A percentile compares a stretch with the other conserved stretches of the same genome.
phyloP scores from a whole-genome alignment of 2,888 invertebrate genomes.

The Apamea sordens region DNA sequence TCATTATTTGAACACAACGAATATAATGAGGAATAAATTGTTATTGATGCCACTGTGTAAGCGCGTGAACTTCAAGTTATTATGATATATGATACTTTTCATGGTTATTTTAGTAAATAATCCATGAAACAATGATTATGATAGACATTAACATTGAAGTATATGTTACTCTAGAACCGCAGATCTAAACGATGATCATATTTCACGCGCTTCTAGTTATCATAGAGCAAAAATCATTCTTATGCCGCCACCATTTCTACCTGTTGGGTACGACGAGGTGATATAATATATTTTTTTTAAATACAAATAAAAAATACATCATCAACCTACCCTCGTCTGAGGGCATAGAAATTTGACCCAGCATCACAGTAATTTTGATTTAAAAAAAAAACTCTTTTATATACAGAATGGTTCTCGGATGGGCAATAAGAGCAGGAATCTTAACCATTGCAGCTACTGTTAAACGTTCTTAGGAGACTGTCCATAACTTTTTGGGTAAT shows the following conservation, averaged over 20 bases:
- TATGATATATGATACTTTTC: slow-evolving; percentile 82
- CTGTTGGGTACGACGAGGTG: background rate
- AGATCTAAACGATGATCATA: background rate
- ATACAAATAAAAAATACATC: background rate
- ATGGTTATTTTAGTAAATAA: slow-evolving; percentile 79
- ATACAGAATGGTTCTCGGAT: too few relatives aligned
- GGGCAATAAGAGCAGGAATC: background rate
- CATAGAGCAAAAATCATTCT: background rate
- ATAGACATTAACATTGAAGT: slow-evolving; percentile 68
- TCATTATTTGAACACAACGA: slow-evolving; percentile 59
- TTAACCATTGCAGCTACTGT: background rate
- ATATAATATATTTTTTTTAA: background rate
- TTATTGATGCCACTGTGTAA: slow-evolving; percentile 87
- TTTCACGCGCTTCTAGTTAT: background rate
- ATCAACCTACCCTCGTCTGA: background rate
- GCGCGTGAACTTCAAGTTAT: slow-evolving; percentile 83
- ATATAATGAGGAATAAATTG: slow-evolving; percentile 76
- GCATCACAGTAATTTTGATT: too few relatives aligned
- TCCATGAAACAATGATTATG: slow-evolving; percentile 74
- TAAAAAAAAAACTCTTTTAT: background rate
- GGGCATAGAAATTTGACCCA: background rate
- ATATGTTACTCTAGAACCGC: background rate
- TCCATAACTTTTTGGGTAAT: too few relatives aligned
- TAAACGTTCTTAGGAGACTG: background rate
- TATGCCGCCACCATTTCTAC: background rate